Conservation (phyloP, 1,140 invertebrate species). For the Zaprionus vittiger region DNA sequence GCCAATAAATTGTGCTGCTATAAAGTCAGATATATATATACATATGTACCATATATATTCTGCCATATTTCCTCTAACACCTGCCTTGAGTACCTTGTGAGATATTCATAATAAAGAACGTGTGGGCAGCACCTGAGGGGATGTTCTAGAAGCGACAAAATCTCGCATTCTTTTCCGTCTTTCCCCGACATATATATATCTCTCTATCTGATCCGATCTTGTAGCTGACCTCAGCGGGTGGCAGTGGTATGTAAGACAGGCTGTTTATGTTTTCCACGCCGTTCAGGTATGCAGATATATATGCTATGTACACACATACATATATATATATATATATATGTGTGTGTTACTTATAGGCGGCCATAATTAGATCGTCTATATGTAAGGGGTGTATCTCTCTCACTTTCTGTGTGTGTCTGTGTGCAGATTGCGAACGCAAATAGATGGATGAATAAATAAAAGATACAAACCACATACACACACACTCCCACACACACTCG, state of each 20-base stretch:
- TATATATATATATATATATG: constrained; percentile 27
- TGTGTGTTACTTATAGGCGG: constrained; percentile 37
- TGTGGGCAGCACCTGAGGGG: neutral
- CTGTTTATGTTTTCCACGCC: constrained; percentile 49
- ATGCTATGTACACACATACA: neutral
- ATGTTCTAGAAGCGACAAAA: constrained; percentile 1
- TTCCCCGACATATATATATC: neutral
- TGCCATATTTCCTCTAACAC: neutral
- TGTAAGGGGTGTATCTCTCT: constrained; percentile 4
- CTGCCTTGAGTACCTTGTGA: neutral
- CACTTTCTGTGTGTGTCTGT: constrained; percentile 4
- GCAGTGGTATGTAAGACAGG: constrained; percentile 55
- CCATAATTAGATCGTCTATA: constrained; percentile 43
- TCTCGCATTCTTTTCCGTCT: neutral
- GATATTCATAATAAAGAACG: neutral
- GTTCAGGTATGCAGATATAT: constrained; percentile 29
- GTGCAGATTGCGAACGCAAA: constrained; percentile 23
- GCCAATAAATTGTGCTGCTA: constrained; percentile 25
- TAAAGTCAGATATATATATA: neutral
- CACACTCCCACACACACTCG: constrained; percentile 49
- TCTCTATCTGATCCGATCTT: neutral
- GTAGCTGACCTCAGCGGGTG: constrained; percentile 65
- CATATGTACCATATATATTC: constrained; percentile 9
- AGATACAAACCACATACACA: constrained; percentile 40
- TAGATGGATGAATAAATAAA: constrained; percentile 63